Percentiles rank a stretch among this genome's conserved stretches.
Evolutionary conservation across 2,888 invertebrate species (phyloP).

Genomic region (Aphodius sticticus): DNA sequence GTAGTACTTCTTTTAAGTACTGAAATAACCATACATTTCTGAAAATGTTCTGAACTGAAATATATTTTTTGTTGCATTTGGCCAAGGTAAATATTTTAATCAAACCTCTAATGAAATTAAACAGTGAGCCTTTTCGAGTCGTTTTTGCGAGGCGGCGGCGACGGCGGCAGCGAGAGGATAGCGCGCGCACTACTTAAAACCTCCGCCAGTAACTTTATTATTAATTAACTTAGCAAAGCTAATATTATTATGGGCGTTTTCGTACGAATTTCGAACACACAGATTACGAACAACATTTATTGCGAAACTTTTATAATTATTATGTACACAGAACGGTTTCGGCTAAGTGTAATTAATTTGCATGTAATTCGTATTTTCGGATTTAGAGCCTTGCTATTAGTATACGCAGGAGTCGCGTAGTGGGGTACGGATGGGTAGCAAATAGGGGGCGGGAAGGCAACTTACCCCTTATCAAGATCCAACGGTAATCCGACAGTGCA

Average conservation of each 20-base stretch:
- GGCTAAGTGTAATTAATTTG: conserved; percentile 4
- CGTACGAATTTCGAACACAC: conserved; percentile 4
- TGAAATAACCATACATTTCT: background rate
- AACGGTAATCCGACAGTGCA: conserved; percentile 4
- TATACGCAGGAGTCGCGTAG: background rate
- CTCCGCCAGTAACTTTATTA: conserved; percentile 4
- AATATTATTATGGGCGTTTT: background rate
- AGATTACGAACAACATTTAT: conserved; percentile 22
- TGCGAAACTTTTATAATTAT: conserved; percentile 27
- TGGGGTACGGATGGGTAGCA: background rate
- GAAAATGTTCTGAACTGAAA: background rate
- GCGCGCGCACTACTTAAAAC: background rate
- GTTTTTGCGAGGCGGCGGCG: background rate
- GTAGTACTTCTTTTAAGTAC: background rate
- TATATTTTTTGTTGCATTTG: background rate
- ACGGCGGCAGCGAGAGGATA: background rate
- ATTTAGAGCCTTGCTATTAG: background rate
- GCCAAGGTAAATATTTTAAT: background rate
- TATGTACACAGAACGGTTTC: conserved; percentile 8
- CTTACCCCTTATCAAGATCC: background rate
- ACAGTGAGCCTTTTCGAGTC: background rate
- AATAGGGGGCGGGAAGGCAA: background rate
- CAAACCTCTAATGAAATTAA: background rate
- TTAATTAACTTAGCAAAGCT: conserved; percentile 4
- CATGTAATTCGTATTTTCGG: background rate